These are phyloP conservation scores for Trachurus trachurus DNA, from an alignment of 2,797 vertebrate species.

Conservation along the genomic window DNA sequence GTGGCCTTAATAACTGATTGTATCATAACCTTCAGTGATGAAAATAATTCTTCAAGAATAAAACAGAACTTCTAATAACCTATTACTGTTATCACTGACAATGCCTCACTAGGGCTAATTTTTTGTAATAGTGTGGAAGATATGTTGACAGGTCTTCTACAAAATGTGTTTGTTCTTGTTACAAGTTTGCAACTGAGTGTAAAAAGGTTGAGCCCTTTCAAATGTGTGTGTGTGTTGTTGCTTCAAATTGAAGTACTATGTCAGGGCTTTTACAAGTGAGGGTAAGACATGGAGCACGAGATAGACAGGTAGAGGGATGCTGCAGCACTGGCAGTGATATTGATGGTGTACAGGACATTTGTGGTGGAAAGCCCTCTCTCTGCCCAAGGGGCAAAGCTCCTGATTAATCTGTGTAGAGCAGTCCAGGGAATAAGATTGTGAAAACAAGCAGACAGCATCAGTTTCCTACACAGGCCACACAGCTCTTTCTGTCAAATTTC, in stretches of 20 bases:
- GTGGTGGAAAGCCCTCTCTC: background rate
- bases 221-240: background rate
- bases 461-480: background rate
- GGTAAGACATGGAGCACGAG: slow-evolving; percentile 3
- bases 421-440: background rate
- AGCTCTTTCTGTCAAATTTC: background rate
- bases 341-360: background rate
- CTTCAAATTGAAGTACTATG: background rate
- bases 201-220: background rate
- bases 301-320: slow-evolving; percentile 15
- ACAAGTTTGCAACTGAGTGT: background rate
- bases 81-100: background rate
- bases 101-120: background rate
- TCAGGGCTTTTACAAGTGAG: background rate
- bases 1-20: slow-evolving; percentile 1
- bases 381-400: slow-evolving; percentile 1
- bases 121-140: background rate
- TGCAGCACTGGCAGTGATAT: background rate
- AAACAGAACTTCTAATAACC: slow-evolving; percentile 6
- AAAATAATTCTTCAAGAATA: background rate
- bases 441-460: background rate
- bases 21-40: background rate
- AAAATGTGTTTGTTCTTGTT: slow-evolving; percentile 7
- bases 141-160: background rate
- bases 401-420: background rate